Conservation (phyloP, 2,113 vertebrate species). For the Labeo rohita region DNA sequence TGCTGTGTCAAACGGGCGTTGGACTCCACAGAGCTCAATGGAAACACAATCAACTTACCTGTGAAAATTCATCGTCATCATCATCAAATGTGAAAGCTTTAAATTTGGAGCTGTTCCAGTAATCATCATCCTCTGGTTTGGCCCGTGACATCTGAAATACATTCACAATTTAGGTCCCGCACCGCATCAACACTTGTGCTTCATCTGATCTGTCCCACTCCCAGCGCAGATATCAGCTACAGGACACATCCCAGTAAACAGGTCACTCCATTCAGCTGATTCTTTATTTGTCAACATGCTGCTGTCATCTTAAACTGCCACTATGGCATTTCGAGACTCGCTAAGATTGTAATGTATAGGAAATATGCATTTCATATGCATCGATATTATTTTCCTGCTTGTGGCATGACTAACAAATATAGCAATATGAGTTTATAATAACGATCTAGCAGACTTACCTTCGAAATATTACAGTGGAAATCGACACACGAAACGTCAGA, state of each 20-base stretch:
- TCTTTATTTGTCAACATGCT: not conserved
- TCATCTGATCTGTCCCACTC: not conserved
- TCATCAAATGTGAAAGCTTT: slow-evolving; percentile 95
- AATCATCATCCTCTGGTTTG: slow-evolving; percentile 92
- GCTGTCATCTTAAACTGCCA: not conserved
- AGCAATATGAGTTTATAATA: not conserved
- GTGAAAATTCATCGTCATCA: slow-evolving; percentile 89
- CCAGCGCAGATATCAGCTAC: not conserved
- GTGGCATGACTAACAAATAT: not conserved
- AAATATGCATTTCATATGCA: not conserved
- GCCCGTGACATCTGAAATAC: slow-evolving; percentile 83
- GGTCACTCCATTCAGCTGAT: not conserved
- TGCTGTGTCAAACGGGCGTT: not conserved
- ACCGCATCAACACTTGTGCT: not conserved
- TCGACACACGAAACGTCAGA: slow-evolving; percentile 27
- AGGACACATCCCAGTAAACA: not conserved
- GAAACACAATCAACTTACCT: slow-evolving; percentile 68
- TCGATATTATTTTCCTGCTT: not conserved
- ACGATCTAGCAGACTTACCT: slow-evolving; percentile 22
- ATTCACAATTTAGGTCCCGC: not conserved
- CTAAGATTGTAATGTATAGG: not conserved
- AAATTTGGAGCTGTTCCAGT: slow-evolving; percentile 93
- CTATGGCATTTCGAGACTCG: not conserved
- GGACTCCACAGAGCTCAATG: not conserved
- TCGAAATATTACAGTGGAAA: not conserved